These are phyloP conservation scores for Lasioglossum villosulum DNA, from an alignment of 2,888 invertebrate species.

Conservation along the genomic window DNA sequence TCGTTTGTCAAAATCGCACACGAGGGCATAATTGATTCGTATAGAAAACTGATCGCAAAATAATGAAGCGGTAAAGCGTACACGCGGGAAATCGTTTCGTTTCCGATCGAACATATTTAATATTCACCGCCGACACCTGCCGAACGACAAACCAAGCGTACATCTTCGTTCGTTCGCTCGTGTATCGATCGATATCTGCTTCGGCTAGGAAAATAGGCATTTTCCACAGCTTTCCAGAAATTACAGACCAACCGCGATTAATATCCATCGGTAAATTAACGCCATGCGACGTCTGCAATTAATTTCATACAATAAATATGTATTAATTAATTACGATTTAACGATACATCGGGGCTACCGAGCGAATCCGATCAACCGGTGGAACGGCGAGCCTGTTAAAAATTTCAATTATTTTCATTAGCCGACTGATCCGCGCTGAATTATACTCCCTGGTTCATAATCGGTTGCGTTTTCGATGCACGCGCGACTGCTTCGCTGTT, in stretches of 20 bases:
- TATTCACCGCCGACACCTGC: constrained; percentile 5
- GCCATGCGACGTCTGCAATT: background rate
- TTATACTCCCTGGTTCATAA: background rate
- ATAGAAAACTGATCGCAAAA: constrained; percentile 47
- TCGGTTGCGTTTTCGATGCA: background rate
- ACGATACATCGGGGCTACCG: background rate
- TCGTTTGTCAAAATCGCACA: constrained; percentile 41
- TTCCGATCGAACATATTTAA: constrained; percentile 19
- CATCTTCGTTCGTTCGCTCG: background rate
- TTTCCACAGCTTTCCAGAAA: background rate
- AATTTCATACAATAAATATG: constrained; percentile 1
- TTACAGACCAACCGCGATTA: background rate
- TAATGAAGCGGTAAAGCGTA: constrained; percentile 32
- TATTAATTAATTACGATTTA: constrained; percentile 10
- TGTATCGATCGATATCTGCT: background rate
- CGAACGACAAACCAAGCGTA: background rate
- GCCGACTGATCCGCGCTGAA: constrained; percentile 3
- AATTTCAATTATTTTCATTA: constrained; percentile 6
- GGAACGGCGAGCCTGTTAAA: background rate
- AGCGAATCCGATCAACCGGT: constrained; percentile 1
- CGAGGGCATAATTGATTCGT: constrained; percentile 52
- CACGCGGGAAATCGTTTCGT: constrained; percentile 32
- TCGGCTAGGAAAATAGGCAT: background rate
- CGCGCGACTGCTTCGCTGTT: background rate
- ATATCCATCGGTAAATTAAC: background rate